Evolutionary conservation across 2,113 vertebrate genomes (phyloP), one percentile per base, ranked within the genome.

Genomic region (Syrrhaptes paradoxus): DNA sequence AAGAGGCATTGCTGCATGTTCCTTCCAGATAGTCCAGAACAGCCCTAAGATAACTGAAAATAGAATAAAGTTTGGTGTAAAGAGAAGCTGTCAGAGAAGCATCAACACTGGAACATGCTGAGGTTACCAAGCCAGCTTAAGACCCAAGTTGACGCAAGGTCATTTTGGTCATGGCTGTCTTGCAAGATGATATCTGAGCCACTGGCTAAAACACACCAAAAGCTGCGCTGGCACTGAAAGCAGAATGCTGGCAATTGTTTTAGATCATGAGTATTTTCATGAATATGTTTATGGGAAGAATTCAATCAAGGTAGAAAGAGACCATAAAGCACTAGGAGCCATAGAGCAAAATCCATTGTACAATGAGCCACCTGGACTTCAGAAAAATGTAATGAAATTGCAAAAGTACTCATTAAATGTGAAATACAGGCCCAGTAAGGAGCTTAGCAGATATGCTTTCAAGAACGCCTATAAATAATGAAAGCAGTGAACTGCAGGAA

Each of bases 401-500:
- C 82, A 95, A 88, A 96, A 92, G 92, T 96, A 90, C 95, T 96
- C 94, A 96, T 95, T 96, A 96, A 97, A 97, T 85, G 87, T 96
- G 95, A 96, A 97, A 97, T 94, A 96, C 95, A 94, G 94, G 81
- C 73, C 92, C 86, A 90, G 96, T 90, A 96, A 95, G 90, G 91
- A 96, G 91, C 65, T 91, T 72, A 95, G 93, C 83, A 93, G 96
- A 93, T 90, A 85, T 9, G 83, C 83, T 95, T 95, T 91, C 89
- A 94, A 97, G 95, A 97, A 95, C 91, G 96, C 91, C 95, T 95
- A 94, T 94, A 96, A 97, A 93, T 96, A 95, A 97, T 91, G 94
- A 95, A 96, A 96, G 92, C 96, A 96, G 94, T 94, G 88, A 95
- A 94, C 86, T 87, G 86, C 92, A 94, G 87, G 93, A 94, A 97